phyloP scores from a whole-genome alignment of 2,113 vertebrate genomes.

The Hypocryptadius cinnamomeus region DNA sequence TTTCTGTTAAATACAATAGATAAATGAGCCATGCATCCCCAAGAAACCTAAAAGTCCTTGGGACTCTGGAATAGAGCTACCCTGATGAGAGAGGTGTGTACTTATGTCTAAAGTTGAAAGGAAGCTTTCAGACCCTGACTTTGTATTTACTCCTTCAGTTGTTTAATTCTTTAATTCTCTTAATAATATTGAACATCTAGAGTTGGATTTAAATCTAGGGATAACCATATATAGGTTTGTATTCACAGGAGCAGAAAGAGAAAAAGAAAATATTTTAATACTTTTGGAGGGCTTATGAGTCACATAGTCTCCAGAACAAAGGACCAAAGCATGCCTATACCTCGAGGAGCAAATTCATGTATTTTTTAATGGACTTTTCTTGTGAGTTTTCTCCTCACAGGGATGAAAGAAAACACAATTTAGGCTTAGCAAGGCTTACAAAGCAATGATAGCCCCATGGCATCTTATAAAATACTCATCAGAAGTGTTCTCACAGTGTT shows the following conservation, averaged over 20 bases:
- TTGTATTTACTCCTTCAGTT: not conserved
- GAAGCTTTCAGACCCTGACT: not conserved
- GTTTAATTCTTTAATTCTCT: not conserved
- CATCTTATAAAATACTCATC: not conserved
- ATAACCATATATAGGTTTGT: not conserved
- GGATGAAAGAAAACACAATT: not conserved
- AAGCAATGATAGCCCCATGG: not conserved
- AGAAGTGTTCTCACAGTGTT: not conserved
- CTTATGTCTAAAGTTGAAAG: not conserved
- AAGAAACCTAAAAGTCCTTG: not conserved
- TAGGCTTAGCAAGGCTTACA: not conserved
- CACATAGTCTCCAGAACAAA: not conserved
- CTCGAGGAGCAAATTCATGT: not conserved
- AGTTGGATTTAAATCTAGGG: not conserved
- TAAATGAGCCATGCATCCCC: not conserved
- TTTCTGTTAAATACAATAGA: not conserved
- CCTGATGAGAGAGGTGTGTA: not conserved
- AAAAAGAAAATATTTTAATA: not conserved
- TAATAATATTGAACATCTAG: not conserved
- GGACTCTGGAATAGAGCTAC: not conserved
- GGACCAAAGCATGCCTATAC: not conserved
- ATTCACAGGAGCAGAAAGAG: not conserved
- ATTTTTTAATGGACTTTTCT: not conserved
- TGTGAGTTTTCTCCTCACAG: not conserved
- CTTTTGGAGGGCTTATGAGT: not conserved